Base-by-base conservation (phyloP, 2,888 invertebrate species). In the Eucera pruinosa region DNA sequence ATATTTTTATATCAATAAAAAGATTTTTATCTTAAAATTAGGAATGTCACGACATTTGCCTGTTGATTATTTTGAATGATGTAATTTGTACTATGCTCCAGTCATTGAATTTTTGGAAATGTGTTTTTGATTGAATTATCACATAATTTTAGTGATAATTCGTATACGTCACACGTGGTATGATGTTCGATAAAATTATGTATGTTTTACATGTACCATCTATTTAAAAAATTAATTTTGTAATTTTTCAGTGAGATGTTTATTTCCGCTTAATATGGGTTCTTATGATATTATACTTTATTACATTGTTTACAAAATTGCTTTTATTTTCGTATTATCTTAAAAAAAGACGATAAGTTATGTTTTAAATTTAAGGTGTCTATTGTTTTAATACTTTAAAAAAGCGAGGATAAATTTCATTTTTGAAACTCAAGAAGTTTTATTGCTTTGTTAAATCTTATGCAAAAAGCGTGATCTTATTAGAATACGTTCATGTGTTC, bases 1-100 rank as follows among this genome's bases (percentile, higher is more conserved):
- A 23, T 36, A 36, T 41, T 25, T n/a, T 6, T 15, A 33, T 13
- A n/a, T 25, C 6, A 9, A 20, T n/a, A 7, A 20, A 20, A 18
- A 18, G n/a, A n/a, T 57, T 36, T 54, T 54, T 23, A 15, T 25
- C 18, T 57, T 55, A 2, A 41, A 25, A 27, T 27, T 30, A 0
- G 6, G 13, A 11, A 18, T 43, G 23, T 43, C 39, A 3, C 23
- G 55, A 27, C 30, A 0, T 18, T 45, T 6, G 7, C n/a, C n/a
- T 15, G 45, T 60, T 9, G 58, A 58, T 58, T 43, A 43, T 27
- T 58, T 43, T 18, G 13, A 30, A 43, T 43, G 11, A 43, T 43
- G n/a, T 30, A 58, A 58, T 9, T 6, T 9, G n/a, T 41, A 5
- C 7, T 7, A 2, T 20, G 18, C 1, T 6, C 2, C 45, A 7